These are phyloP conservation scores for Scaptomyza polygonia DNA, from an alignment of 2,888 invertebrate genomes.

Conservation along the genomic window DNA sequence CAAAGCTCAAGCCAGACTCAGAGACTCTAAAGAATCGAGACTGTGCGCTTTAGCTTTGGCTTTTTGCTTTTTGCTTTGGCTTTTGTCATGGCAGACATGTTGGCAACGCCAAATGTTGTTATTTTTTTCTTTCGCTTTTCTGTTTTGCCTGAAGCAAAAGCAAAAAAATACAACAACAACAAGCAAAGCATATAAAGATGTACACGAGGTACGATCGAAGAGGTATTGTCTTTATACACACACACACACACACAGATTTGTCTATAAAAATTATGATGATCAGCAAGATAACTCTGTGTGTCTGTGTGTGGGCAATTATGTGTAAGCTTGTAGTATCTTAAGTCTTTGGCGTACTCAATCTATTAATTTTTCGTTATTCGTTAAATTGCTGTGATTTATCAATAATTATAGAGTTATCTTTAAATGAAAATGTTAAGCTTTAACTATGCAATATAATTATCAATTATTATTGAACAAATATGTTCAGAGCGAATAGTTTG, in stretches of 20 bases:
- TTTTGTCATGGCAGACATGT: constrained; percentile 79
- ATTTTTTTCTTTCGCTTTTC: constrained; percentile 13
- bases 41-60: constrained; percentile 20
- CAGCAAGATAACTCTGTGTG: constrained; percentile 38
- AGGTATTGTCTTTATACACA: constrained; percentile 39
- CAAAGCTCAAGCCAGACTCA: constrained; percentile 26
- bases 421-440: constrained; percentile 12
- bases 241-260: not conserved
- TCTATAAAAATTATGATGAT: constrained; percentile 50
- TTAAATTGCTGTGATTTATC: constrained; percentile 35
- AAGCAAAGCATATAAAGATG: constrained; percentile 58
- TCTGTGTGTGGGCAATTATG: too few relatives aligned
- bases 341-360: constrained; percentile 6
- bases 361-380: constrained; percentile 28
- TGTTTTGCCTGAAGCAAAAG: constrained; percentile 49
- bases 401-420: constrained; percentile 30
- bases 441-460: constrained; percentile 5
- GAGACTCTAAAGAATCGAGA: constrained; percentile 33
- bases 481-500: not conserved
- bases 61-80: constrained; percentile 31
- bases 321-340: too few relatives aligned
- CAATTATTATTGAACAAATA: constrained; percentile 3
- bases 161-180: too few relatives aligned
- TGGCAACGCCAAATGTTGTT: constrained; percentile 76
- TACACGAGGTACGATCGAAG: constrained; percentile 54